Evolutionary conservation across 2,113 vertebrate genomes (phyloP).

Genomic region (Petrocephalus zakoni): DNA sequence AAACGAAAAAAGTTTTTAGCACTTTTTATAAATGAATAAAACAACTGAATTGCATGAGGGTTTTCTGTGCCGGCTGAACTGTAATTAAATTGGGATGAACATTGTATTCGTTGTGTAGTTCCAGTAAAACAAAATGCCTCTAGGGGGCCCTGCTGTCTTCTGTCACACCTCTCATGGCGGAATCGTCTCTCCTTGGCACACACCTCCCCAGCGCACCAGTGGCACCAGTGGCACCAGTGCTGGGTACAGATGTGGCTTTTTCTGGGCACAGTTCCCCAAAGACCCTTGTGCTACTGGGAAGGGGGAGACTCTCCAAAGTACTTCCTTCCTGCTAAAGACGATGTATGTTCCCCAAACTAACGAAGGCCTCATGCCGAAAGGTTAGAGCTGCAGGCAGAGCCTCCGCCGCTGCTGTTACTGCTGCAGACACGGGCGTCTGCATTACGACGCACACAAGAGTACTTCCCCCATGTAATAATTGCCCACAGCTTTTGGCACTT

Average conservation of each 20-base stretch:
- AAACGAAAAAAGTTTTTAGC: not conserved
- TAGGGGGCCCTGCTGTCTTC: not conserved
- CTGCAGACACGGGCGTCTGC: slow-evolving; percentile 53
- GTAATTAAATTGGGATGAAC: not conserved
- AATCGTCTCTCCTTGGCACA: not conserved
- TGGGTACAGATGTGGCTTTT: slow-evolving; percentile 21
- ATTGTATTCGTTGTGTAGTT: not conserved
- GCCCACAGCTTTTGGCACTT: slow-evolving; percentile 40
- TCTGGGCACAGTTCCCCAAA: slow-evolving; percentile 18
- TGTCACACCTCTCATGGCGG: slow-evolving; percentile 14
- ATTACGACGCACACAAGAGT: slow-evolving; percentile 34
- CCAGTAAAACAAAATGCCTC: not conserved
- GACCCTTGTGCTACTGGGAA: not conserved
- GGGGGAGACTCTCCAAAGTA: slow-evolving; percentile 32
- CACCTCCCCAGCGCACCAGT: not conserved
- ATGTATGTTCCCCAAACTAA: slow-evolving; percentile 38
- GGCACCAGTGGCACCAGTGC: not conserved
- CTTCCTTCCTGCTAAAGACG: slow-evolving; percentile 27
- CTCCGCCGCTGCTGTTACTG: slow-evolving; percentile 33
- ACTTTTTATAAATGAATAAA: not conserved
- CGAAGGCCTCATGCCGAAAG: slow-evolving; percentile 34
- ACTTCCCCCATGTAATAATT: slow-evolving; percentile 51
- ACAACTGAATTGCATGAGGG: not conserved
- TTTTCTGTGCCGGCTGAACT: not conserved
- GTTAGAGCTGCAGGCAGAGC: slow-evolving; percentile 34